Conservation (phyloP, 2,113 vertebrate genomes). For the Sinocyclocheilus anophthalmus region DNA sequence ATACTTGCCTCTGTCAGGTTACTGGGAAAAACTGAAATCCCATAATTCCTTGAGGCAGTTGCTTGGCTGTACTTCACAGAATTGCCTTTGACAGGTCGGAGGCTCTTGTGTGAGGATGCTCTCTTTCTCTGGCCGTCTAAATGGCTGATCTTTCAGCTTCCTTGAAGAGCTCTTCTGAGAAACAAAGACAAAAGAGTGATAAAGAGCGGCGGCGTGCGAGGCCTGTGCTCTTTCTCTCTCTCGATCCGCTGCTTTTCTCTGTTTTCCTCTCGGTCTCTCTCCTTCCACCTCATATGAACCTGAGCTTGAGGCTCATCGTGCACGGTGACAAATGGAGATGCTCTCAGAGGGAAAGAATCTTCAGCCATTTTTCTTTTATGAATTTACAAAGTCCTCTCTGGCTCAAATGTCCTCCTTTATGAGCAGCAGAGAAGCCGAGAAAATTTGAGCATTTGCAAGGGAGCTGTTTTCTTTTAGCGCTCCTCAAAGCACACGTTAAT, state of each 20-base stretch:
- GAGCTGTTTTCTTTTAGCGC: background rate
- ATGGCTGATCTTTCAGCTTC: background rate
- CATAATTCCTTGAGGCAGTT: background rate
- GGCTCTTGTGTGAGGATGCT: background rate
- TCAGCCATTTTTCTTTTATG: background rate
- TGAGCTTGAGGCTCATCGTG: background rate
- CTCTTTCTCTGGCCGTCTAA: background rate
- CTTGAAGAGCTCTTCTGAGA: slow-evolving; percentile 1
- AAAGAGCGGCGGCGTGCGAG: background rate
- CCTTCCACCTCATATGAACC: background rate
- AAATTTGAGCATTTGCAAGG: background rate
- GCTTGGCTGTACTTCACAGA: slow-evolving; percentile 28
- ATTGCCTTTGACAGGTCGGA: background rate
- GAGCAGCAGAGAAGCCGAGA: background rate
- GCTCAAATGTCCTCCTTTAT: background rate
- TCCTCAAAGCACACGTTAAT: background rate
- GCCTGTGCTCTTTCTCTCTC: background rate
- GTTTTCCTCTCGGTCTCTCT: background rate
- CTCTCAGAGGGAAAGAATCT: background rate
- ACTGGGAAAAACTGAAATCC: background rate
- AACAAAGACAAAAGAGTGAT: background rate
- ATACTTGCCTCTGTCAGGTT: background rate
- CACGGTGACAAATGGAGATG: background rate
- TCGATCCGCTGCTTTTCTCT: background rate
- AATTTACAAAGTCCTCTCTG: slow-evolving; percentile 21